Conservation (phyloP, 2,797 vertebrate genomes). For the Geotria australis region DNA sequence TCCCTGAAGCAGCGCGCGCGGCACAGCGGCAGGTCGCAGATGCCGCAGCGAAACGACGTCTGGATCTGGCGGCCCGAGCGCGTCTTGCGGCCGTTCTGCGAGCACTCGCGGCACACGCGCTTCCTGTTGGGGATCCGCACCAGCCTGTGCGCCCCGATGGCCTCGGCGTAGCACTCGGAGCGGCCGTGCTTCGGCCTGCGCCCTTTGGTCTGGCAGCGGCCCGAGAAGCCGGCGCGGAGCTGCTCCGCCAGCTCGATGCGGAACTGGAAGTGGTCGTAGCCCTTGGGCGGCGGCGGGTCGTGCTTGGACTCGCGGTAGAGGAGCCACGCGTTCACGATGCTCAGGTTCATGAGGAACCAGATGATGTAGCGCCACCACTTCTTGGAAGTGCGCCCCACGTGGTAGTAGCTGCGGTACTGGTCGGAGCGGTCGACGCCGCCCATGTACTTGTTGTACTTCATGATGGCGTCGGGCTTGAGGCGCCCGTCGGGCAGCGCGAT, state of each 20-base stretch:
- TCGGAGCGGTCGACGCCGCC: constrained; percentile 29
- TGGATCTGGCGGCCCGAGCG: background rate
- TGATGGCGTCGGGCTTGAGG: constrained; percentile 21
- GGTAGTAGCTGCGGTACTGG: constrained; percentile 36
- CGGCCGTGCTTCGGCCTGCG: background rate
- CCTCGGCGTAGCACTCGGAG: background rate
- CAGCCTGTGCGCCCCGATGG: background rate
- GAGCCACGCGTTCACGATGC: constrained; percentile 33
- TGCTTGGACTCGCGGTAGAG: constrained; percentile 22
- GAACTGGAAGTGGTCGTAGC: constrained; percentile 36
- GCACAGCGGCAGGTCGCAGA: constrained; percentile 42
- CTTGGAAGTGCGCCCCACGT: constrained; percentile 29
- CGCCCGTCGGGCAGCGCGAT: constrained; percentile 11
- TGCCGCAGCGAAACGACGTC: constrained; percentile 24
- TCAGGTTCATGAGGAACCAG: constrained; percentile 38
- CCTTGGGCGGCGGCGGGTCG: constrained; percentile 23
- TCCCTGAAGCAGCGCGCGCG: constrained; percentile 36
- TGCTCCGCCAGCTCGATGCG: constrained; percentile 31
- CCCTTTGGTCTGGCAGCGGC: constrained; percentile 6
- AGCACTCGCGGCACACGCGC: background rate
- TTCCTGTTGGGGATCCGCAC: background rate
- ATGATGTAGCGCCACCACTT: constrained; percentile 47
- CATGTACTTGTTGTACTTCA: constrained; percentile 40
- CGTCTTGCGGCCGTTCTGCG: background rate
- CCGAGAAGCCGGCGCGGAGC: constrained; percentile 36